These are phyloP conservation scores for Rousettus madagascariensis DNA, from an alignment of 2,797 vertebrate genomes.

Conservation along the genomic window DNA sequence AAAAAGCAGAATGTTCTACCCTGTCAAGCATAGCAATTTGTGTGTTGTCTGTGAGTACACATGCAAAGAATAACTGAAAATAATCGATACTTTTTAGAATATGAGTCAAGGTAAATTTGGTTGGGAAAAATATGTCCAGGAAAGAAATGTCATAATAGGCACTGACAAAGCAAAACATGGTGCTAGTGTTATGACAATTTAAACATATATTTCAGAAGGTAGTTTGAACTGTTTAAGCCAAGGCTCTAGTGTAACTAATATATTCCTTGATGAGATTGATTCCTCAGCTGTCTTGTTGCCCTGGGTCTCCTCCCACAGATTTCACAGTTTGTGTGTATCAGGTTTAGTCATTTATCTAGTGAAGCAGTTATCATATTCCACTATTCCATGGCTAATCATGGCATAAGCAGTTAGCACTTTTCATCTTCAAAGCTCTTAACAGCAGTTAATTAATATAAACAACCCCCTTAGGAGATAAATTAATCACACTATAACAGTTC, in stretches of 20 bases:
- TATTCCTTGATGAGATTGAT: background rate
- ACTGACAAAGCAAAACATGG: background rate
- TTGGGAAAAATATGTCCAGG: background rate
- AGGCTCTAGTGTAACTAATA: background rate
- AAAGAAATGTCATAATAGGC: background rate
- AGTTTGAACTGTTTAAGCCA: background rate
- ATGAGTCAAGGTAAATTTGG: constrained; percentile 16
- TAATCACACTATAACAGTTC: constrained; percentile 72
- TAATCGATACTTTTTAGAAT: background rate
- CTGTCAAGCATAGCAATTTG: constrained; percentile 56
- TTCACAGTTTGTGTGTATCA: constrained; percentile 27
- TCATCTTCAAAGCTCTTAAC: constrained; percentile 74
- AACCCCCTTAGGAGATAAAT: constrained; percentile 76
- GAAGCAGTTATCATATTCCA: constrained; percentile 56
- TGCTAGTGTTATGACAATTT: background rate
- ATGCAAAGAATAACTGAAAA: constrained; percentile 47
- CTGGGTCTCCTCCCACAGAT: background rate
- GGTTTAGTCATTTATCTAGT: constrained; percentile 45
- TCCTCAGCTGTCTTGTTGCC: background rate
- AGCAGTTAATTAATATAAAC: constrained; percentile 78
- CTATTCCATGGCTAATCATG: constrained; percentile 62
- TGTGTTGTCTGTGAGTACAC: background rate
- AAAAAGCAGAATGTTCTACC: constrained; percentile 77
- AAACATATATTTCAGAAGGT: background rate
- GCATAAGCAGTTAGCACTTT: constrained; percentile 69